phyloP scores from a whole-genome alignment of 2,113 vertebrate species.

The Sphyrna mokarran region DNA sequence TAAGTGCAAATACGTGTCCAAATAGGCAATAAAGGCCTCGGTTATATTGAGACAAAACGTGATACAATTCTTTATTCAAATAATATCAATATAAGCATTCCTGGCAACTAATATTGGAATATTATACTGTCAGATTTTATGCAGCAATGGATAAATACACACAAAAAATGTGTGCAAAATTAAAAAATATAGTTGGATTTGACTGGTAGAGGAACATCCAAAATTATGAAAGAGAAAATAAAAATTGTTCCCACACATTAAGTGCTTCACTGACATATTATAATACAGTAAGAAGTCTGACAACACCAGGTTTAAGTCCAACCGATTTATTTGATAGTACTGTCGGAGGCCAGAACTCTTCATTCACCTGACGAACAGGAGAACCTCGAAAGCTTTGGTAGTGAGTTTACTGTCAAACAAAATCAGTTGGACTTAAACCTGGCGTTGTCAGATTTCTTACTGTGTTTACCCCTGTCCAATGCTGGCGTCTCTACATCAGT shows the following conservation, averaged over 20 bases:
- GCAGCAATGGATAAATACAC: neutral
- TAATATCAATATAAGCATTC: neutral
- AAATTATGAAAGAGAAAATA: neutral
- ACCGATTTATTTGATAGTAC: too few species aligned
- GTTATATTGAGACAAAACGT: neutral
- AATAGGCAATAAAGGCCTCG: neutral
- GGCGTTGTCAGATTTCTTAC: too few species aligned
- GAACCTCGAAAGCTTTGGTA: too few species aligned
- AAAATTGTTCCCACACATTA: neutral
- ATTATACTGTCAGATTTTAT: neutral
- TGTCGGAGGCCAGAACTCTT: too few species aligned
- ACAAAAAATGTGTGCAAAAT: neutral
- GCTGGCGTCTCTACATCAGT: too few species aligned
- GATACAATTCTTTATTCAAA: neutral
- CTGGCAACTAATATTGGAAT: neutral
- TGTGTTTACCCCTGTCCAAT: too few species aligned
- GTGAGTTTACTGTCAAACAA: too few species aligned
- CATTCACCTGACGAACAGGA: too few species aligned
- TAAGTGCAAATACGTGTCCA: neutral
- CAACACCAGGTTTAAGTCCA: too few species aligned
- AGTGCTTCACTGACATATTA: neutral
- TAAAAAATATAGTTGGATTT: neutral
- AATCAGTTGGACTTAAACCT: too few species aligned
- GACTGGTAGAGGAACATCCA: neutral
- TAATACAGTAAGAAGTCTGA: too few species aligned